A percentile compares a stretch with the other conserved stretches of the same genome.
phyloP scores from a whole-genome alignment of 2,888 invertebrate species.

The Orthosia incerta region DNA sequence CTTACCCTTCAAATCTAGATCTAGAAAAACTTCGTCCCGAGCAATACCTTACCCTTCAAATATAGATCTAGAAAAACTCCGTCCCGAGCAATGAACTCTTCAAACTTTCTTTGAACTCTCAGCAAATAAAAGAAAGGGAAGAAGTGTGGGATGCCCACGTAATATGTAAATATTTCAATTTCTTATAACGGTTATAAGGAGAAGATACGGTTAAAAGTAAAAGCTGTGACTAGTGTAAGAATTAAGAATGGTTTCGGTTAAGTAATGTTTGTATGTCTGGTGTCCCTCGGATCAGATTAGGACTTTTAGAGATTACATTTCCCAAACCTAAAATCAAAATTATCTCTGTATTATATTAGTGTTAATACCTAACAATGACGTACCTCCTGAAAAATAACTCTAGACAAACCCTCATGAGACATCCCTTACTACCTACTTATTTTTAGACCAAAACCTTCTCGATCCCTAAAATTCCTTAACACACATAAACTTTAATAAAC shows the following conservation, averaged over 20 bases:
- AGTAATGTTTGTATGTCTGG: too few species aligned
- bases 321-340: too few species aligned
- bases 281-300: too few species aligned
- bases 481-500: slow-evolving; percentile 52
- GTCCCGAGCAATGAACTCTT: slow-evolving; percentile 14
- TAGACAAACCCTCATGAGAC: slow-evolving; percentile 9
- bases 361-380: background rate
- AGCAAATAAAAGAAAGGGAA: slow-evolving; percentile 30
- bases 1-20: background rate
- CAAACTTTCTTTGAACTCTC: slow-evolving; percentile 25
- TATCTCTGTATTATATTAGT: too few species aligned
- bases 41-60: slow-evolving; percentile 5
- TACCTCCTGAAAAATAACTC: background rate
- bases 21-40: slow-evolving; percentile 6
- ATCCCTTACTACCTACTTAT: slow-evolving; percentile 20
- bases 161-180: slow-evolving; percentile 11
- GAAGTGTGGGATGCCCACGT: background rate
- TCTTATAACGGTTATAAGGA: background rate
- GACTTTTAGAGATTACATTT: too few species aligned
- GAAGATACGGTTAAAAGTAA: background rate
- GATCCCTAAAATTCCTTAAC: slow-evolving; percentile 43
- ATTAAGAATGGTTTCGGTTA: too few species aligned
- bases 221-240: too few species aligned
- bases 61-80: slow-evolving; percentile 10
- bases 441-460: slow-evolving; percentile 29